Base-by-base conservation (phyloP, 2,888 invertebrate species). In the Drosophila pegasa region DNA sequence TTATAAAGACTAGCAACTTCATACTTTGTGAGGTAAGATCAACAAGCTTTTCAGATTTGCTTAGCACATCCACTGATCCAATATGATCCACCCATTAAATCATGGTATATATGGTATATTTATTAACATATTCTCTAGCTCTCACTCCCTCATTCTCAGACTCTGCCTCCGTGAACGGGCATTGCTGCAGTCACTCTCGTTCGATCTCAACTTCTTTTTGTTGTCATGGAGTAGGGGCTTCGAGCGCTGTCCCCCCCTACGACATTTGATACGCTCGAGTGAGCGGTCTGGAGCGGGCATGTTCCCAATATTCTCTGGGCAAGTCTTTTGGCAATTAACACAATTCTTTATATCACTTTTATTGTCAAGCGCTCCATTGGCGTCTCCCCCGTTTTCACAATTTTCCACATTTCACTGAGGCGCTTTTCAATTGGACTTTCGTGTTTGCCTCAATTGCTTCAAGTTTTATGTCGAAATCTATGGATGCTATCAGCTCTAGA, bases 281-380 rank as follows among this genome's bases (percentile, higher is more conserved):
- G 27, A 33, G 43, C n/a, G 14, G 27, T n/a, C 62, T 47, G 40
- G 9, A n/a, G n/a, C n/a, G 43, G 60, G 48, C 22, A 12, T 64
- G 63, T 56, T 60, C 54, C 48, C 27, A 51, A 62, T 62, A 69
- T 80, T 55, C 14, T 55, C 14, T 35, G 40, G 20, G 33, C 64
- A 61, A 67, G 70, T 52, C 60, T 65, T 66, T 60, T 52, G 33
- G 56, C 81, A 84, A 87, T 87, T 82, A 82, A 82, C 82, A 82
- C 87, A 81, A 81, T 82, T 82, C 70, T 79, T 75, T 75, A 85
- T 73, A 51, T 51, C 54, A 48, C 50, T 87, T 83, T 87, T 87
- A 83, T 83, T 73, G 64, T 6, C 69, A 56, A 71, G 68, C 71
- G 78, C 74, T 82, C 70, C 80, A 75, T 72, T 75, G 69, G 54